These are phyloP conservation scores for Carollia perspicillata DNA, from an alignment of 2,113 vertebrate species.

Conservation along the genomic window DNA sequence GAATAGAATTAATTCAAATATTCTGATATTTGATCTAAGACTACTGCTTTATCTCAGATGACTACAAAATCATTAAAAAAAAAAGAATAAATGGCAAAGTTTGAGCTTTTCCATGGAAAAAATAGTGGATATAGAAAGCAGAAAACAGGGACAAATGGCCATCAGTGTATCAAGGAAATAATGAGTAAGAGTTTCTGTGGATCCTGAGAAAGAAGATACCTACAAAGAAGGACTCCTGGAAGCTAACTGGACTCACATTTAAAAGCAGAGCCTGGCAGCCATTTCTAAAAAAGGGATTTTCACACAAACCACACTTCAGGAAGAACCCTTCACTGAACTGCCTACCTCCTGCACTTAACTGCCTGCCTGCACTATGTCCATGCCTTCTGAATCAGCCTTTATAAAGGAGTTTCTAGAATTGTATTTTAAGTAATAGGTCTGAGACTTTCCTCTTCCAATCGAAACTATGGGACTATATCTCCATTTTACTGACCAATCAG, in stretches of 20 bases:
- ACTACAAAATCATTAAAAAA: constrained; percentile 50
- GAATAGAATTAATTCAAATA: constrained; percentile 32
- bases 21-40: neutral
- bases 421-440: no score
- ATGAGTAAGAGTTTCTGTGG: neutral
- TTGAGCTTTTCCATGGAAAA: constrained; percentile 63
- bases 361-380: neutral
- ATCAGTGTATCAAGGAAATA: neutral
- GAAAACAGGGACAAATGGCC: neutral
- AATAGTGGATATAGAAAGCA: neutral
- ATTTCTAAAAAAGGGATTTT: neutral
- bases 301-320: neutral
- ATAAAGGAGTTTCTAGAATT: neutral
- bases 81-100: constrained; percentile 40
- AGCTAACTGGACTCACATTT: neutral
- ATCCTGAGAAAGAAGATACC: neutral
- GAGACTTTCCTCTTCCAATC: no score
- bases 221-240: neutral
- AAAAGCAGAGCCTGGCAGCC: neutral
- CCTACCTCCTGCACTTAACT: neutral
- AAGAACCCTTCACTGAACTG: neutral
- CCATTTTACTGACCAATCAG: neutral
- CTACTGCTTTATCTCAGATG: constrained; percentile 42
- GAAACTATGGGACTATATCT: no score
- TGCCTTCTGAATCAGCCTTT: neutral